Conservation (phyloP, 2,888 invertebrate species). For the Drosophila anomalipes region DNA sequence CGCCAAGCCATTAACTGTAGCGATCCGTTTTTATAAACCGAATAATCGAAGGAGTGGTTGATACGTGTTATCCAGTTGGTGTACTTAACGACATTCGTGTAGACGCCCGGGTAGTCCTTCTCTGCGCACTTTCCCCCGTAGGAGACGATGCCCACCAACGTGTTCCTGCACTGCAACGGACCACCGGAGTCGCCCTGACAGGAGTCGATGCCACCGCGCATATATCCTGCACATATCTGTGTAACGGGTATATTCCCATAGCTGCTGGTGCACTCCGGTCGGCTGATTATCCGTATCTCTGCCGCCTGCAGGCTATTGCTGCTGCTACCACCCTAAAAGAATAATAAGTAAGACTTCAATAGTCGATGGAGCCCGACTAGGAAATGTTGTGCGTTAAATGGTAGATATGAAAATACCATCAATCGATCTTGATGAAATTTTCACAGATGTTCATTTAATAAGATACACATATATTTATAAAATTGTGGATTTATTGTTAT, state of each 20-base stretch:
- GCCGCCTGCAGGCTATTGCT: constrained; percentile 49
- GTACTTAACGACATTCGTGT: constrained; percentile 76
- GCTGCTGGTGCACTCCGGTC: constrained; percentile 37
- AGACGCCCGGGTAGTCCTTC: constrained; percentile 73
- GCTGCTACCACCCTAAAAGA: background rate
- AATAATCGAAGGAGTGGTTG: constrained; percentile 62
- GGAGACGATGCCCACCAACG: constrained; percentile 76
- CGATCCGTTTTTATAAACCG: constrained; percentile 35
- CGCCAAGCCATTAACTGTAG: background rate
- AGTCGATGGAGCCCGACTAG: background rate
- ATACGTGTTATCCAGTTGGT: constrained; percentile 62
- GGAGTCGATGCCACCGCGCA: constrained; percentile 73
- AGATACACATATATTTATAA: too few relatives aligned
- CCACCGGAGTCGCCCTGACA: constrained; percentile 83
- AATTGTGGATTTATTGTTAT: too few relatives aligned
- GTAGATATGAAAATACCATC: background rate
- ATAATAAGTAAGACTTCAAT: background rate
- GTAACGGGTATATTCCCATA: constrained; percentile 56
- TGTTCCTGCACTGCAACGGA: constrained; percentile 68
- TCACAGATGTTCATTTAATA: too few relatives aligned
- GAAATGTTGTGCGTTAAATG: background rate
- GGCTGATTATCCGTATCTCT: constrained; percentile 59
- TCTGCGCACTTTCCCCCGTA: constrained; percentile 74
- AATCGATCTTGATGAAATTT: background rate
- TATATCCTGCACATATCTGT: constrained; percentile 77